Percentiles rank a stretch among this genome's conserved stretches.
These are phyloP conservation scores for Psophia crepitans DNA, from an alignment of 2,113 vertebrate genomes.

Conservation along the genomic window DNA sequence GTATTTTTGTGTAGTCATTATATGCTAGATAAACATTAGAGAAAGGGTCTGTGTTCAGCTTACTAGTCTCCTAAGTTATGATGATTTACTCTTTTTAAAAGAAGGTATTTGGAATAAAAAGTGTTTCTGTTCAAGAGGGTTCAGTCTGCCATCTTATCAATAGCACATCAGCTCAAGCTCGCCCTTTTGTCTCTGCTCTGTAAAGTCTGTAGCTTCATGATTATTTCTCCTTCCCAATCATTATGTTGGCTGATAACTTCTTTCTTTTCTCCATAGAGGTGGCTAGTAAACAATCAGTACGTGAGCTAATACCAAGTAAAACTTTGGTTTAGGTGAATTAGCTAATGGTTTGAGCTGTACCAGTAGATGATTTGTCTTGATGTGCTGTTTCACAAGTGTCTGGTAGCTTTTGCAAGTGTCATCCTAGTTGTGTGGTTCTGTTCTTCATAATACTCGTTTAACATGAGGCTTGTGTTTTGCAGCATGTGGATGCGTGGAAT, in stretches of 20 bases:
- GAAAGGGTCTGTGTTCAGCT: background rate
- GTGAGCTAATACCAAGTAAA: background rate
- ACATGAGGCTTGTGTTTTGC: background rate
- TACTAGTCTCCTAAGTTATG: background rate
- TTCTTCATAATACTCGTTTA: background rate
- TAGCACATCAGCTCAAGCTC: background rate
- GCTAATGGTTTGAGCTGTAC: background rate
- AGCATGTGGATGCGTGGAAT: constrained; percentile 90
- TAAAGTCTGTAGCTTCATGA: background rate
- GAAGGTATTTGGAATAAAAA: background rate
- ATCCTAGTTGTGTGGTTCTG: background rate
- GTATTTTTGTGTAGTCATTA: background rate
- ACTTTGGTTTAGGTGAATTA: background rate
- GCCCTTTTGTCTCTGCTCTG: background rate
- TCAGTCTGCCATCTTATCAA: background rate
- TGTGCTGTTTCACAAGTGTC: background rate
- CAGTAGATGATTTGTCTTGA: background rate
- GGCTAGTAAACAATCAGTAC: background rate
- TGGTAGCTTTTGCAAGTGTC: background rate
- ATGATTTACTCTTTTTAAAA: background rate
- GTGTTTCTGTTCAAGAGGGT: background rate
- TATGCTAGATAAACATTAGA: background rate
- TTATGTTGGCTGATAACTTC: background rate
- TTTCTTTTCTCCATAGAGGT: background rate
- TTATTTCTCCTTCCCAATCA: background rate